Base-by-base conservation (phyloP, 1,140 invertebrate species). In the Cherax destructor region DNA sequence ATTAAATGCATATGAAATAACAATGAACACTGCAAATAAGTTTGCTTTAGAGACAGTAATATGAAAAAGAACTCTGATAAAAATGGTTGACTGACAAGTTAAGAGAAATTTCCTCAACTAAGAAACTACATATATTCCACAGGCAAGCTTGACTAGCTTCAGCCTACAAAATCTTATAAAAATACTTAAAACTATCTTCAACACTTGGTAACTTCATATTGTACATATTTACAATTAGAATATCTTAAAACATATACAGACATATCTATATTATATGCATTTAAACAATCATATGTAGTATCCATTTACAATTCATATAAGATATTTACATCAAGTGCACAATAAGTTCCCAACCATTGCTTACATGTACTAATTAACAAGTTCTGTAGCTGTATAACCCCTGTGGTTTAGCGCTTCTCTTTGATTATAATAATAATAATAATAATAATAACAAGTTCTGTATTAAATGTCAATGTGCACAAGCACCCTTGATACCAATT, bases 181-280 rank as follows among this genome's bases (percentile, higher is more conserved):
- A 74, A 74, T 74, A 30, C n/a, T 30, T 74, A 30, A 74, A 30
- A 30, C 69, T 74, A 74, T 7, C n/a, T 74, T 21, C 24, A 21
- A 74, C 24, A 74, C 69, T 74, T 74, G 69, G 69, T 74, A 74
- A 74, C 69, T 74, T 74, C 69, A 30, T 74, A 74, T 21, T 74
- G 69, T 74, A 74, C 69, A 74, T 74, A 74, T 74, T 74, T 74
- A 74, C 69, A 74, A 30, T 65, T 65, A 65, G 18, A 74, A 74
- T 69, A 74, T 30, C 7, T 74, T 74, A 9, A 30, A 74, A 24
- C 69, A 74, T 74, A 30, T 74, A 74, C 21, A 74, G 69, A 11
- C 65, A 69, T 74, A 0, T 74, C 21, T 41, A 30, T 30, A 30
- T 74, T 74, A 74, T 24, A 30, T 74, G n/a, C 1, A 74, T 74